These are phyloP conservation scores for Sebastes nivosus DNA, from an alignment of 2,797 vertebrate genomes.

Conservation along the genomic window DNA sequence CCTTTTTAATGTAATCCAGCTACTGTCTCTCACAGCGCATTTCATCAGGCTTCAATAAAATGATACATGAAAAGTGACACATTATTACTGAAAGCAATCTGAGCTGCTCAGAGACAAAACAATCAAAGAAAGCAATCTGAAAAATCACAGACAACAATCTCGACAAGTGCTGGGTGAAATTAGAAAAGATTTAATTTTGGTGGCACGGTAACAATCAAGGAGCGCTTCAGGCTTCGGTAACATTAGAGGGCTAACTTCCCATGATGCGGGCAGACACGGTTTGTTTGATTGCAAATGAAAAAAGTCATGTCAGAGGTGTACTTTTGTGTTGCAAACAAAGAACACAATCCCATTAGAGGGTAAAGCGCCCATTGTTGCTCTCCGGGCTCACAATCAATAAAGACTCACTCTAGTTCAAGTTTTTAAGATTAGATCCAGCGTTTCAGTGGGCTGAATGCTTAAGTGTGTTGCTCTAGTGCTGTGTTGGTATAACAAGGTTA, in stretches of 20 bases:
- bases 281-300: conserved; percentile 79
- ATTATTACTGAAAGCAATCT: conserved; percentile 73
- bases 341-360: conserved; percentile 78
- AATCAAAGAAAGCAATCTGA: conserved; percentile 79
- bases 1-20: conserved; percentile 73
- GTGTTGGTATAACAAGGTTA: conserved; percentile 59
- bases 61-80: conserved; percentile 77
- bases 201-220: conserved; percentile 57
- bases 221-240: conserved; percentile 57
- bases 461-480: conserved; percentile 43
- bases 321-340: conserved; percentile 73
- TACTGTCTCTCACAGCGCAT: conserved; percentile 61
- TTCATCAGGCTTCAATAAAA: conserved; percentile 77
- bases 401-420: conserved; percentile 65
- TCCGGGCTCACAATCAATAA: conserved; percentile 74
- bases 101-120: conserved; percentile 70
- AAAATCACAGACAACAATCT: conserved; percentile 73
- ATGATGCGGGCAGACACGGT: conserved; percentile 57
- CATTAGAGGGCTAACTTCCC: conserved; percentile 61
- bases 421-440: conserved; percentile 71
- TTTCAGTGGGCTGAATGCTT: conserved; percentile 63
- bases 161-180: conserved; percentile 71
- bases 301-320: conserved; percentile 73
- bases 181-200: conserved; percentile 77
- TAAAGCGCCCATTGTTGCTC: conserved; percentile 63